Base-by-base conservation (phyloP, 2,113 vertebrate genomes). In the Syngnathus typhle region DNA sequence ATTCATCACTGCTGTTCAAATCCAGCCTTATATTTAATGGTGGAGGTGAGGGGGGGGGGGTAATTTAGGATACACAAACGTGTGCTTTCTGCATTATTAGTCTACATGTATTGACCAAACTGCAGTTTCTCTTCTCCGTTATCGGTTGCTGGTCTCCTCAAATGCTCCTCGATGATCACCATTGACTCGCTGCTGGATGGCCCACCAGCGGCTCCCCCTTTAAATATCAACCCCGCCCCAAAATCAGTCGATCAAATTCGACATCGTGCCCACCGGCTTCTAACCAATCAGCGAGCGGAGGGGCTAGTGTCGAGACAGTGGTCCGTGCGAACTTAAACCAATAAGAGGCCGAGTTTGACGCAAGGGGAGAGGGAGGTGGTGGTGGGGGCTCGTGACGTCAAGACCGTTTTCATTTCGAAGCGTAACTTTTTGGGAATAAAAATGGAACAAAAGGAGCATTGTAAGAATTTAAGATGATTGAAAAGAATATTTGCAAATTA, bases 201-300 rank as follows among this genome's bases (percentile, higher is more conserved):
- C 71, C 9, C 47, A 4, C 49, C 38, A 19, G 0, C 46, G 10
- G 27, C 60, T 73, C 69, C 83, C 27, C 85, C 81, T 90, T 91
- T 89, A 47, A 39, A 90, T 67, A 71, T 15, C 15, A 75, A 76
- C 82, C 58, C 88, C 91, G 89, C 91, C 90, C 82, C 51, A 78
- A 92, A 92, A 92, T 92, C 91, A 91, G 91, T 91, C 91, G 91
- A 92, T 92, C 86, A 91, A 89, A 85, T 90, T 90, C 85, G 73
- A 69, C 83, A 86, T 88, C 86, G 46, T 70, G 76, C 88, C 82
- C 86, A 43, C 60, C 69, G 49, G 64, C 27, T 13, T 65, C 75
- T 1, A 60, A 67, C 91, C 90, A 92, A 91, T 92, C 90, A 77
- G 38, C 16, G 16, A 5, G 5, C 49, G 1, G 21, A 19, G 65